Evolutionary conservation across 2,888 invertebrate genomes (phyloP).

Genomic region (Argynnis bischoffii): DNA sequence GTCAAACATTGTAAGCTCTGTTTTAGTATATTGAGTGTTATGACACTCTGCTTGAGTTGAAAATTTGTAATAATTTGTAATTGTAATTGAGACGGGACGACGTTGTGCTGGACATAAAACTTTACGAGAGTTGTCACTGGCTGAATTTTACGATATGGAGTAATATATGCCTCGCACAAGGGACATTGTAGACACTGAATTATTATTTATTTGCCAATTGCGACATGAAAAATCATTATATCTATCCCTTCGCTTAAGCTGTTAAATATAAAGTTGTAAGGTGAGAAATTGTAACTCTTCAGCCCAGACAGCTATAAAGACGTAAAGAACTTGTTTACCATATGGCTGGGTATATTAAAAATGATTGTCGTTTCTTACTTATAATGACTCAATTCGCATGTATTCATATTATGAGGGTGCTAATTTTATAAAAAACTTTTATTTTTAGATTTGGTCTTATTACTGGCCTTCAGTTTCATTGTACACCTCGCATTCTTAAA

Average conservation of each 20-base stretch:
- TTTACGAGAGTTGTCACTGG: slow-evolving; percentile 76
- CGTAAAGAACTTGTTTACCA: slow-evolving; percentile 25
- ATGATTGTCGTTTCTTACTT: slow-evolving; percentile 30
- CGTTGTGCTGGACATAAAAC: slow-evolving; percentile 68
- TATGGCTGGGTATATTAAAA: slow-evolving; percentile 18
- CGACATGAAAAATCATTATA: slow-evolving; percentile 66
- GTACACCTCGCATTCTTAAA: too few relatives aligned
- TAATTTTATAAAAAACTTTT: slow-evolving; percentile 20
- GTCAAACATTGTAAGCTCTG: slow-evolving; percentile 56
- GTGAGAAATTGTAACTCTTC: slow-evolving; percentile 51
- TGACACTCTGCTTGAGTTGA: slow-evolving; percentile 57
- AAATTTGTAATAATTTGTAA: slow-evolving; percentile 79
- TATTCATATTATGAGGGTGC: slow-evolving; percentile 26
- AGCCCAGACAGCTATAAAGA: slow-evolving; percentile 47
- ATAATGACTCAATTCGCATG: slow-evolving; percentile 22
- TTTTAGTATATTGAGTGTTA: slow-evolving; percentile 55
- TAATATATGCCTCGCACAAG: slow-evolving; percentile 73
- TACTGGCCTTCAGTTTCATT: too few relatives aligned
- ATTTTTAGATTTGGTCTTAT: not conserved
- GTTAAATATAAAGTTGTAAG: slow-evolving; percentile 14
- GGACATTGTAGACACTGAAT: slow-evolving; percentile 68
- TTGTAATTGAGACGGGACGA: slow-evolving; percentile 75
- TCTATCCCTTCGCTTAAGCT: slow-evolving; percentile 48
- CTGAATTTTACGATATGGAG: slow-evolving; percentile 73
- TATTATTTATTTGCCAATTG: slow-evolving; percentile 70